Evolutionary conservation across 2,113 vertebrate genomes (phyloP).

Genomic region (Haemorhous mexicanus): DNA sequence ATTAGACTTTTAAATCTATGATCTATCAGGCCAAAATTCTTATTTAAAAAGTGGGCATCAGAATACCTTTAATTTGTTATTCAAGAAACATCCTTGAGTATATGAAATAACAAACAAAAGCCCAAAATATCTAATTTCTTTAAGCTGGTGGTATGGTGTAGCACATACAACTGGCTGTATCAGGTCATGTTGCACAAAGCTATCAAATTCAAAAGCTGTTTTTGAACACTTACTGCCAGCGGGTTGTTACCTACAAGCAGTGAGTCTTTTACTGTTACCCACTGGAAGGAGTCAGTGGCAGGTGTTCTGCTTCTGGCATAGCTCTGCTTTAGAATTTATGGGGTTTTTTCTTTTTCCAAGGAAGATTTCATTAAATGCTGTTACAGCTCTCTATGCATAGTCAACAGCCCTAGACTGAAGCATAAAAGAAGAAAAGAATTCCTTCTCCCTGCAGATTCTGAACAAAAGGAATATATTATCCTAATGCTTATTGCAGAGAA

Average conservation of each 20-base stretch:
- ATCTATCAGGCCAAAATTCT: neutral
- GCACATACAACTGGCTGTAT: neutral
- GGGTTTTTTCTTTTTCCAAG: slow-evolving; percentile 3
- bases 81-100: neutral
- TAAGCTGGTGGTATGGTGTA: neutral
- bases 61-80: neutral
- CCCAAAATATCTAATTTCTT: neutral
- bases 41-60: neutral
- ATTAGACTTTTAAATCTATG: neutral
- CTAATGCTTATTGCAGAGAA: neutral
- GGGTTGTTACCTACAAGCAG: slow-evolving; percentile 19
- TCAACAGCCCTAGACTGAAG: neutral
- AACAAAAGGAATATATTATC: slow-evolving; percentile 27
- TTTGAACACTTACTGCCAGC: neutral
- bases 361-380: slow-evolving; percentile 38
- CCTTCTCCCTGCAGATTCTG: neutral
- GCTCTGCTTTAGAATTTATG: slow-evolving; percentile 31
- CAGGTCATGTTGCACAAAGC: neutral
- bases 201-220: slow-evolving; percentile 13
- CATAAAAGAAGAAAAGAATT: slow-evolving; percentile 9
- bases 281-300: slow-evolving; percentile 1
- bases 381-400: neutral
- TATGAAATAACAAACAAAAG: neutral
- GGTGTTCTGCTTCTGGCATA: slow-evolving; percentile 47
- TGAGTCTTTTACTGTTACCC: slow-evolving; percentile 21